Evolutionary conservation across 2,888 invertebrate species (phyloP).

Genomic region (Eugnorisma glareosa): DNA sequence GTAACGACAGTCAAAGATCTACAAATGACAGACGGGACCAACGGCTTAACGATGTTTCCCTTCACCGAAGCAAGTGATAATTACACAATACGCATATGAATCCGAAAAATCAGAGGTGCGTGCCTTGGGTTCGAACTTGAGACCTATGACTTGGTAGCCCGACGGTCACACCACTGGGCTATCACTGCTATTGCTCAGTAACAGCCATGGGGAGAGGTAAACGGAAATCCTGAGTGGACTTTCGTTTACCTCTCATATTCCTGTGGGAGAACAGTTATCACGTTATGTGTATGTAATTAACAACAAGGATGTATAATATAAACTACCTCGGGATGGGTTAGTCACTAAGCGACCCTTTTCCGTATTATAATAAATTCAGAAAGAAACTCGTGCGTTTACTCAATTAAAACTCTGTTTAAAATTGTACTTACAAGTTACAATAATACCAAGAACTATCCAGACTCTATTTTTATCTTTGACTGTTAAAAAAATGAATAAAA

Average conservation of each 20-base stretch:
- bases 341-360: not conserved
- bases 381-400: not conserved
- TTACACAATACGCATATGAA: no score
- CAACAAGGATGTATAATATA: slow-evolving; percentile 11
- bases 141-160: no score
- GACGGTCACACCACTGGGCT: no score
- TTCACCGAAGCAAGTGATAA: no score
- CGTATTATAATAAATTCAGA: not conserved
- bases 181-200: no score
- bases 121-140: no score
- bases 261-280: not conserved
- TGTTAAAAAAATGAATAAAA: not conserved
- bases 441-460: not conserved
- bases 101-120: no score
- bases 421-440: not conserved
- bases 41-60: no score
- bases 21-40: no score
- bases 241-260: not conserved
- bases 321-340: not conserved
- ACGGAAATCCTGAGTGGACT: no score
- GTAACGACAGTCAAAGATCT: no score
- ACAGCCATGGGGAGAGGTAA: not conserved
- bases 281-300: not conserved
- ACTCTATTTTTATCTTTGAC: not conserved
- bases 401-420: not conserved